A percentile compares a stretch with the other conserved stretches of the same genome.
phyloP scores from a whole-genome alignment of 2,888 invertebrate species.

The Glyphotaelius pellucidus region DNA sequence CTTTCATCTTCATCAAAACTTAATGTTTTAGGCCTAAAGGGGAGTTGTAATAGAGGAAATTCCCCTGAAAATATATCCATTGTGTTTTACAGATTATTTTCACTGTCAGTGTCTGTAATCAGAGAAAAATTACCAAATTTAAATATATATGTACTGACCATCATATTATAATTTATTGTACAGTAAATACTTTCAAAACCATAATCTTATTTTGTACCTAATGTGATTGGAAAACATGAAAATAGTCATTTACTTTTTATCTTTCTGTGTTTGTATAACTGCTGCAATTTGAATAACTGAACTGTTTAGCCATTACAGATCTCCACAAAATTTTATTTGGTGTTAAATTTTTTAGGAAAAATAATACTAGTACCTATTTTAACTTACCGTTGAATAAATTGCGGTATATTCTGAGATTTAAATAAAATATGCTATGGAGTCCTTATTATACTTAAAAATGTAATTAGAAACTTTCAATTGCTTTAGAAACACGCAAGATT shows the following conservation, averaged over 20 bases:
- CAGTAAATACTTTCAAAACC: not conserved
- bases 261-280: not conserved
- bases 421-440: not conserved
- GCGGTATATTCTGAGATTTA: not conserved
- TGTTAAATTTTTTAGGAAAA: not conserved
- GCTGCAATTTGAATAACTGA: not conserved
- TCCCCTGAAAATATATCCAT: conserved; percentile 48
- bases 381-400: not conserved
- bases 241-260: not conserved
- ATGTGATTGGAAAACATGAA: not conserved
- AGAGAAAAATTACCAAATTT: not conserved
- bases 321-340: not conserved
- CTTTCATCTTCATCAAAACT: conserved; percentile 49
- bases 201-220: not conserved
- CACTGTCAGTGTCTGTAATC: not conserved
- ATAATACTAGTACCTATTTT: not conserved
- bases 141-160: not conserved
- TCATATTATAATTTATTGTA: not conserved
- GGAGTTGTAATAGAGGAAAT: conserved; percentile 49
- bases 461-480: not conserved
- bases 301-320: not conserved
- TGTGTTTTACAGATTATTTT: not conserved
- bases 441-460: not conserved
- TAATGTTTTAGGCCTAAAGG: conserved; percentile 41
- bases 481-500: not conserved